Evolutionary conservation across 2,113 vertebrate species (phyloP).

Genomic region (Protobothrops flavoviridis): DNA sequence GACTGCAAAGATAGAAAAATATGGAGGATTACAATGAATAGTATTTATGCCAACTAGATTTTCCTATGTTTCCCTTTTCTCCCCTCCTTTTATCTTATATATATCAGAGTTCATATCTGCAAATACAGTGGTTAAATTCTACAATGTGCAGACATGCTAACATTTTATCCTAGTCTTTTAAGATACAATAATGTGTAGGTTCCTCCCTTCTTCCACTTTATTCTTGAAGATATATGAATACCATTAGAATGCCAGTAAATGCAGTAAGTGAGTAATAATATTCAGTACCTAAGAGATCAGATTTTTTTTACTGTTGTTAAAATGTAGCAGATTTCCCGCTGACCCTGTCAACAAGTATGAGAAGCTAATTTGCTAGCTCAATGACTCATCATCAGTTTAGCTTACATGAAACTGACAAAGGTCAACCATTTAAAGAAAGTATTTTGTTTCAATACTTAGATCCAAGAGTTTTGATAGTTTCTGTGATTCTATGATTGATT

Average conservation of each 20-base stretch:
- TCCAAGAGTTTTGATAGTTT: slow-evolving; percentile 56
- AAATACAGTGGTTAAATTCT: neutral
- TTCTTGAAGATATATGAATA: slow-evolving; percentile 45
- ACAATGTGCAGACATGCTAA: slow-evolving; percentile 17
- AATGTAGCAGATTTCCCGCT: slow-evolving; percentile 61
- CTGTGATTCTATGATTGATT: slow-evolving; percentile 53
- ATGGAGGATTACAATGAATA: neutral
- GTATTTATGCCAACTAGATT: neutral
- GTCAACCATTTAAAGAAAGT: slow-evolving; percentile 61
- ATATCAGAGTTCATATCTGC: neutral
- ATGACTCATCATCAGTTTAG: slow-evolving; percentile 64
- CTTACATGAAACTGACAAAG: slow-evolving; percentile 66
- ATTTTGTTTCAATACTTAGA: slow-evolving; percentile 67
- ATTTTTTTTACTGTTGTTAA: slow-evolving; percentile 43
- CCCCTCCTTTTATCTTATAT: neutral
- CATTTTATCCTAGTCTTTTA: slow-evolving; percentile 24
- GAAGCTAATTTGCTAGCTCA: slow-evolving; percentile 70
- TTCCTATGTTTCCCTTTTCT: neutral
- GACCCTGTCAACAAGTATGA: slow-evolving; percentile 68
- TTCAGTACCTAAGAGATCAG: slow-evolving; percentile 44
- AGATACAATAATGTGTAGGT: slow-evolving; percentile 11
- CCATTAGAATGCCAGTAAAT: slow-evolving; percentile 42
- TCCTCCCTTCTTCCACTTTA: slow-evolving; percentile 16
- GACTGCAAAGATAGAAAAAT: neutral
- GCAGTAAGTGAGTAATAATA: slow-evolving; percentile 23